Evolutionary conservation across 2,797 vertebrate species (phyloP).

Genomic region (Sorex maritimensis): DNA sequence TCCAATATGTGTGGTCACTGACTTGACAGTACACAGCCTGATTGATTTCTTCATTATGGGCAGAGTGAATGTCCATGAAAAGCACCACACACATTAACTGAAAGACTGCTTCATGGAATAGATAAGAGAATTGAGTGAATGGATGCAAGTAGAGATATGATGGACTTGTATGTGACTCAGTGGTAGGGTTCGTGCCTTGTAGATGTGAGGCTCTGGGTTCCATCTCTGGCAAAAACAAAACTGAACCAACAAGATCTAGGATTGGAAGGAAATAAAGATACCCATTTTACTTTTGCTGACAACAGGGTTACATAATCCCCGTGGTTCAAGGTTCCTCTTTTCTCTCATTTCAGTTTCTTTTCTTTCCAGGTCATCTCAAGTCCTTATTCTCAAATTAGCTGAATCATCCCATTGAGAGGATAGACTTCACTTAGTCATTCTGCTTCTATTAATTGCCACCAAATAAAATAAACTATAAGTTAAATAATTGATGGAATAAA

Average conservation of each 20-base stretch:
- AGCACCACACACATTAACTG: not conserved
- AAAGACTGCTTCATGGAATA: not conserved
- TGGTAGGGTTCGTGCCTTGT: too few relatives aligned
- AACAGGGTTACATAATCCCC: too few relatives aligned
- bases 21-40: not conserved
- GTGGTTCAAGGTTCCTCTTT: not conserved
- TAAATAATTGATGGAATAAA: not conserved
- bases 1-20: not conserved
- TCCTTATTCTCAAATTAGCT: not conserved
- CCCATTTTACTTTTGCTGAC: not conserved
- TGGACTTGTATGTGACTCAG: too few relatives aligned
- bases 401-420: not conserved
- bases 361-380: not conserved
- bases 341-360: not conserved
- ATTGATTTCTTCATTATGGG: constrained; percentile 24
- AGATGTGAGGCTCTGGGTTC: too few relatives aligned
- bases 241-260: too few relatives aligned
- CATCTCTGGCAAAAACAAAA: too few relatives aligned
- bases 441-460: not conserved
- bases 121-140: not conserved
- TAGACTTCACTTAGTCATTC: not conserved
- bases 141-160: not conserved
- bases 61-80: not conserved
- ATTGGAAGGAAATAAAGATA: not conserved
- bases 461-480: not conserved